phyloP scores from a whole-genome alignment of 2,797 vertebrate species.

The Falco cherrug region DNA sequence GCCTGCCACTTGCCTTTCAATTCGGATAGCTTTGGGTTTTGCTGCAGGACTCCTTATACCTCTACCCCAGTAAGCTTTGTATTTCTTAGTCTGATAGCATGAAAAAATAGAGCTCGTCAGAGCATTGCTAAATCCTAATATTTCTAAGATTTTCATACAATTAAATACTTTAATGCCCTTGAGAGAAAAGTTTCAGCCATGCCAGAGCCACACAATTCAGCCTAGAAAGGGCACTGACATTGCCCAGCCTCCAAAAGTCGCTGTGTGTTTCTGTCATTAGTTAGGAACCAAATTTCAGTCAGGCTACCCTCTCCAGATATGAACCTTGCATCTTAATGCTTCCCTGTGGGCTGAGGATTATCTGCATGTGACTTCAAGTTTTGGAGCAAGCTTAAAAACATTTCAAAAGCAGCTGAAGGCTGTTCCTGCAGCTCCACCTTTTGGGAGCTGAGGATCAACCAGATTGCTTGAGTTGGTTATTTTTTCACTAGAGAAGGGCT shows the following conservation, averaged over 20 bases:
- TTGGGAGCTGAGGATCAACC: not conserved
- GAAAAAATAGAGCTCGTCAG: not conserved
- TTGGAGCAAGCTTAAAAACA: not conserved
- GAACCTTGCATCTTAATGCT: not conserved
- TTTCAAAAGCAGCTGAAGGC: not conserved
- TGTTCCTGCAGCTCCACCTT: slow-evolving; percentile 53
- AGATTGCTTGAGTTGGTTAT: not conserved
- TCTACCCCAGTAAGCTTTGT: not conserved
- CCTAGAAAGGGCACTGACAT: not conserved
- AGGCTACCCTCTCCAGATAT: not conserved
- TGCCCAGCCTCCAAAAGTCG: not conserved
- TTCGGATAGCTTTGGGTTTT: not conserved
- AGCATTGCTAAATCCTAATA: not conserved
- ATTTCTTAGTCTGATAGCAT: not conserved
- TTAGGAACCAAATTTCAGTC: not conserved
- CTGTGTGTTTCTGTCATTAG: not conserved
- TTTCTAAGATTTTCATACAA: not conserved
- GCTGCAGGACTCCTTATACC: not conserved
- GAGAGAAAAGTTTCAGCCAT: not conserved
- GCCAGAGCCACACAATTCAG: not conserved
- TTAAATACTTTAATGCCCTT: not conserved
- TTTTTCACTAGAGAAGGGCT: not conserved
- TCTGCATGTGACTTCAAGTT: not conserved
- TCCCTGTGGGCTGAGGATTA: not conserved
- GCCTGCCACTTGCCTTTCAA: not conserved